phyloP scores from a whole-genome alignment of 2,888 invertebrate genomes.

The Clanis bilineata region DNA sequence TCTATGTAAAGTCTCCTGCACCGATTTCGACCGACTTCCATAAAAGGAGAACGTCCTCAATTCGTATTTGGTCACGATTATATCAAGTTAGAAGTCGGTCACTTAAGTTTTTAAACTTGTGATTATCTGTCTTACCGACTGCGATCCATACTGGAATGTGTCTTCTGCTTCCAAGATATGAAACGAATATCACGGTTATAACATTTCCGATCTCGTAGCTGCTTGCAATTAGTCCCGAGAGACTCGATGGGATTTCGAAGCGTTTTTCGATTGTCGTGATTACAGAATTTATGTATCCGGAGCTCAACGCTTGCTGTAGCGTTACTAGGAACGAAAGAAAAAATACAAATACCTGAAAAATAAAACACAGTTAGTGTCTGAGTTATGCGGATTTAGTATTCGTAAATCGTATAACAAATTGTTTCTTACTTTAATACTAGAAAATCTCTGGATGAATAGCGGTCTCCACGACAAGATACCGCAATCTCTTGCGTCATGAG shows the following conservation, averaged over 20 bases:
- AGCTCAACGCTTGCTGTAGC: constrained; percentile 94
- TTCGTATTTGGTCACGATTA: too few species aligned
- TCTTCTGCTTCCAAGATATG: constrained; percentile 95
- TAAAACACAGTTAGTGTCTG: constrained; percentile 19
- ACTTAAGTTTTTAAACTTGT: too few species aligned
- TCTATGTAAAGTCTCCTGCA: too few species aligned
- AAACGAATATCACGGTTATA: constrained; percentile 97
- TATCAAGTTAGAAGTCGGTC: too few species aligned
- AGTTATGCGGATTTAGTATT: not conserved
- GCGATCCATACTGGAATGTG: constrained; percentile 98
- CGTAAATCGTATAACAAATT: not conserved
- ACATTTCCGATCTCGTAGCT: constrained; percentile 98
- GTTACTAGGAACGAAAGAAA: constrained; percentile 94
- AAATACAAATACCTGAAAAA: constrained; percentile 92
- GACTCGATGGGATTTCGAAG: constrained; percentile 95
- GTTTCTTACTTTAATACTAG: constrained; percentile 90
- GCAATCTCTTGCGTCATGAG: constrained; percentile 90
- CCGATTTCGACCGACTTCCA: too few species aligned
- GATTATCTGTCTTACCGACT: constrained; percentile 83
- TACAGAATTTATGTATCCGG: constrained; percentile 96
- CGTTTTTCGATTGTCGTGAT: constrained; percentile 98
- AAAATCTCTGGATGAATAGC: constrained; percentile 91
- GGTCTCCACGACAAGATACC: constrained; percentile 94
- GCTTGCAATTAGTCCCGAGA: constrained; percentile 95
- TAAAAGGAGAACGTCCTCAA: too few species aligned